Base-by-base conservation (phyloP, 2,797 vertebrate genomes). In the Dallia pectoralis region DNA sequence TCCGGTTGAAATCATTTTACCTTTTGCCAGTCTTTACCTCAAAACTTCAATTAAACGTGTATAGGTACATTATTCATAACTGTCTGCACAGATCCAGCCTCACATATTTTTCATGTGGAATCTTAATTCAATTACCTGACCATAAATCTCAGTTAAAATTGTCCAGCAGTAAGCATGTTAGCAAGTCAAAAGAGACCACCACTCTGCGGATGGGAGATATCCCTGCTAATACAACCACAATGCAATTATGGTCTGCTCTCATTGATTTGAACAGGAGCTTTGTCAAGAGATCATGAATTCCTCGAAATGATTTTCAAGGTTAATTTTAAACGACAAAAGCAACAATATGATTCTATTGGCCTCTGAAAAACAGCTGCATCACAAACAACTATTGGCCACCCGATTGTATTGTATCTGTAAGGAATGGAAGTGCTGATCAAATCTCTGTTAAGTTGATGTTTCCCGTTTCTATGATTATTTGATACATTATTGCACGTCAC, bases 171-270 rank as follows among this genome's bases (percentile, higher is more conserved):
- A 33, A 64, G 73, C 63, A 72, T 69, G 53, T 67, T 67, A 49
- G 72, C 70, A 51, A 72, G 74, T 63, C 64, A 61, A 51, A 77
- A 72, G 33, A 15, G 2, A 51, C 47, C 53, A 33, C 53, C 66
- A 29, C 29, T 9, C 29, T 48, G 16, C 44, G 48, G 71, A 76
- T 32, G 49, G 49, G 64, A 75, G 53, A 62, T 29, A 7, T 22
- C 67, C 40, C 67, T 70, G 67, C 62, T 44, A 14, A 49, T 32
- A 29, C 77, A 69, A 65, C 66, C 63, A 59, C 66, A 48, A 48
- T 73, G 62, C 73, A 79, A 84, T 81, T 77, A 74, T 29, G 71
- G 71, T 74, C 69, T 73, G 64, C 69, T 72, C 56, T 69, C 70
- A 79, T 78, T 67, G 75, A 79, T 79, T 63, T 33, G 48, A 72